A percentile compares a stretch with the other conserved stretches of the same genome.
Conservation (phyloP, 2,113 vertebrate genomes). For the Ammospiza caudacuta region DNA sequence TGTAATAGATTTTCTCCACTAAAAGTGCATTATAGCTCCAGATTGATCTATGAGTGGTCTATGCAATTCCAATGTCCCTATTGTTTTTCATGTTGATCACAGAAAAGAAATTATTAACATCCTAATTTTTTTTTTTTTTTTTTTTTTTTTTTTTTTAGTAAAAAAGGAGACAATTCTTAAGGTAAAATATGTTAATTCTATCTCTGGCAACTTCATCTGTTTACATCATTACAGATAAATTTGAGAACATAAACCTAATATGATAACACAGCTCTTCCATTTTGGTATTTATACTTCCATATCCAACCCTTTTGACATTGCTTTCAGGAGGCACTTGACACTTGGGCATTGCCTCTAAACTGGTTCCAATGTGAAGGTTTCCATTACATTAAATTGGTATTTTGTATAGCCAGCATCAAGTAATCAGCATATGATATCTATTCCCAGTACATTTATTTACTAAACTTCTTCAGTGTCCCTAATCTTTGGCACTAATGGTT, state of each 20-base stretch:
- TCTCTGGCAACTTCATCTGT: background rate
- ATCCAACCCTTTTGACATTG: background rate
- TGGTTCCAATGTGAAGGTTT: conserved; percentile 32
- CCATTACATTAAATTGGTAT: conserved; percentile 47
- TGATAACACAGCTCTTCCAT: background rate
- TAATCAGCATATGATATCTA: conserved; percentile 63
- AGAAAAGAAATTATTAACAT: background rate
- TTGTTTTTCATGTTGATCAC: background rate
- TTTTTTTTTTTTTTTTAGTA: background rate
- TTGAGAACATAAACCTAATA: background rate
- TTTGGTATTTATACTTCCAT: background rate
- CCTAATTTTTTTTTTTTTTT: background rate
- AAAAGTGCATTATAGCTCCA: background rate
- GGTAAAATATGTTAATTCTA: background rate
- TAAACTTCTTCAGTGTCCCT: conserved; percentile 54
- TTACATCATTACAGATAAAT: background rate
- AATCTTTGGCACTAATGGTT: conserved; percentile 68
- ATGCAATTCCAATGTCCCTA: background rate
- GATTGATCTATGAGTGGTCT: background rate
- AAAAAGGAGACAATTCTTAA: background rate
- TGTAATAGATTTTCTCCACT: background rate
- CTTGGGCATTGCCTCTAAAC: background rate
- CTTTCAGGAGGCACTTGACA: background rate
- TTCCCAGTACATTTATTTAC: conserved; percentile 65
- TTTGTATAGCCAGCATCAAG: conserved; percentile 47